phyloP scores from a whole-genome alignment of 2,888 invertebrate species.

The Trachelus stipa region DNA sequence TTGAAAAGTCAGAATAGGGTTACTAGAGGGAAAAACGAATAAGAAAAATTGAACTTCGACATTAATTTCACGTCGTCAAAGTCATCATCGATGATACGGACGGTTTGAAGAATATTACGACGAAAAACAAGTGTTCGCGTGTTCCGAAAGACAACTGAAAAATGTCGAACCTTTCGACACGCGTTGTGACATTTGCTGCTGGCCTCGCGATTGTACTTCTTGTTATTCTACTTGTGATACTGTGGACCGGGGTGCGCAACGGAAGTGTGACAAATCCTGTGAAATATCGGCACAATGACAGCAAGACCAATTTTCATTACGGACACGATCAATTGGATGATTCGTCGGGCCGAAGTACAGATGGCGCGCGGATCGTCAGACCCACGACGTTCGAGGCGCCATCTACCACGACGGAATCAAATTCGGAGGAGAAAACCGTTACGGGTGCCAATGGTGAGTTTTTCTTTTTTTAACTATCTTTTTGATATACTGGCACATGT shows the following conservation, averaged over 20 bases:
- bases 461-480: no score
- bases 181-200: constrained; percentile 41
- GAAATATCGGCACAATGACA: background rate
- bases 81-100: background rate
- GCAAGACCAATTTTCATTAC: background rate
- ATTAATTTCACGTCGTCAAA: background rate
- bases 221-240: constrained; percentile 42
- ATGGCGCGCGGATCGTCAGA: background rate
- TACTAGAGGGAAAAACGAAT: background rate
- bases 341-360: background rate
- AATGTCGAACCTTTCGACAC: constrained; percentile 47
- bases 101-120: background rate
- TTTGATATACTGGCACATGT: no score
- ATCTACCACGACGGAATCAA: background rate
- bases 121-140: background rate
- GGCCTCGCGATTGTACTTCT: constrained; percentile 43
- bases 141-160: background rate
- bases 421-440: background rate
- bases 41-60: background rate
- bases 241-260: constrained; percentile 42
- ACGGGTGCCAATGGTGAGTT: background rate
- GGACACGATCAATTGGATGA: background rate
- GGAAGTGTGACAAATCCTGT: constrained; percentile 4
- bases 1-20: background rate
- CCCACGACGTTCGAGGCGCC: background rate